Evolutionary conservation across 2,888 invertebrate genomes (phyloP).

Genomic region (Hydraecia micacea): DNA sequence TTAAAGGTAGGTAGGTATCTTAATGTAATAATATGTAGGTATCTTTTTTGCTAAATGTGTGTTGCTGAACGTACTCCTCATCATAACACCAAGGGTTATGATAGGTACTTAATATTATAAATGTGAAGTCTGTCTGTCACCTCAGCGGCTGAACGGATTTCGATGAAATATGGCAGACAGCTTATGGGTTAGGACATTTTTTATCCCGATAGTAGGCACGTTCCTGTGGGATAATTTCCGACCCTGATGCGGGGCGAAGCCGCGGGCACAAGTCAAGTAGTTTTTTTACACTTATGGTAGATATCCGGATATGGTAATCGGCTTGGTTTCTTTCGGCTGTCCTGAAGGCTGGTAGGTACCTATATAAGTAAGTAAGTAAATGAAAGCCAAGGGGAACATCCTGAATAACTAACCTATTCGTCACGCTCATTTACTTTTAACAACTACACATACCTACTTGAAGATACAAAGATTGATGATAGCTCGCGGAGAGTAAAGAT

Average conservation of each 20-base stretch:
- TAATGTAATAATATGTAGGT: too few relatives aligned
- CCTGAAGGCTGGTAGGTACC: neutral
- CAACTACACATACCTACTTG: too few relatives aligned
- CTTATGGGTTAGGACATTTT: neutral
- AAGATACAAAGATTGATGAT: neutral
- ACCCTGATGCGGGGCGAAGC: neutral
- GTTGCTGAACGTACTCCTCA: neutral
- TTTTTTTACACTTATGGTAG: neutral
- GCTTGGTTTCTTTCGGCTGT: neutral
- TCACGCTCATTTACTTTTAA: neutral
- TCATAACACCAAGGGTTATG: neutral
- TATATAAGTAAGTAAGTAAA: neutral
- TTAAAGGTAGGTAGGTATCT: too few relatives aligned
- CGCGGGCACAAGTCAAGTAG: too few relatives aligned
- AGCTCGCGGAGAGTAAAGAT: constrained; percentile 6
- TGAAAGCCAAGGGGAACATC: neutral
- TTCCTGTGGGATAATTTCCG: neutral
- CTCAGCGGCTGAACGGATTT: neutral
- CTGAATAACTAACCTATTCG: neutral
- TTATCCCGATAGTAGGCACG: too few relatives aligned
- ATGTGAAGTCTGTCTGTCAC: neutral
- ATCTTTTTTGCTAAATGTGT: too few relatives aligned
- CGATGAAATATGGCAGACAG: neutral
- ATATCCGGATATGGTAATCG: neutral
- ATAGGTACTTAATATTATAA: neutral